These are phyloP conservation scores for crab-eating macaque (Macaca fascicularis) DNA, from an alignment of 2,113 vertebrate species.

Conservation along the genomic window DNA sequence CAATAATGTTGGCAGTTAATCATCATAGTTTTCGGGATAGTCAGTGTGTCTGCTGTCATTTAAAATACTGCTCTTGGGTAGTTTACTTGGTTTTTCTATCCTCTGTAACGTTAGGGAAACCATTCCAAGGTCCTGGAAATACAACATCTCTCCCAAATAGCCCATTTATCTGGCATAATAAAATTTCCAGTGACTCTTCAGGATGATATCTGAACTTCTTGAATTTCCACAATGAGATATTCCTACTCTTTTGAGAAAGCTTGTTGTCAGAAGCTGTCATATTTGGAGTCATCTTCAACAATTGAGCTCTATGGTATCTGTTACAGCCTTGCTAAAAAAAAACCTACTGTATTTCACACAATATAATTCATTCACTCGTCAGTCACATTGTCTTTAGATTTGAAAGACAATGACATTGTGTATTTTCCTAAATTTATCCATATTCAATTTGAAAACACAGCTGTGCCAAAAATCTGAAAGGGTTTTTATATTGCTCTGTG, in stretches of 20 bases:
- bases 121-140: neutral
- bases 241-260: conserved; percentile 18
- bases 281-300: neutral
- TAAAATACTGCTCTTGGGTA: neutral
- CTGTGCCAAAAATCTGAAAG: neutral
- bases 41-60: neutral
- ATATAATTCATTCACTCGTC: neutral
- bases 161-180: neutral
- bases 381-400: neutral
- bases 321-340: conserved; percentile 9
- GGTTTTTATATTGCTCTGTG: rapidly evolving
- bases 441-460: conserved; percentile 23
- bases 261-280: conserved; percentile 30
- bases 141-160: conserved; percentile 12
- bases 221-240: conserved; percentile 26
- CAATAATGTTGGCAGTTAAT: neutral
- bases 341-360: neutral
- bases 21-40: neutral
- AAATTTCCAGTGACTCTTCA: neutral
- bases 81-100: neutral
- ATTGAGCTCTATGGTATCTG: neutral
- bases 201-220: neutral
- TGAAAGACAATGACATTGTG: neutral
- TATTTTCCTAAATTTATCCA: neutral
- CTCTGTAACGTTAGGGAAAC: neutral